Base-by-base conservation (phyloP, 2,113 vertebrate genomes). In the Oreochromis tanganicae region DNA sequence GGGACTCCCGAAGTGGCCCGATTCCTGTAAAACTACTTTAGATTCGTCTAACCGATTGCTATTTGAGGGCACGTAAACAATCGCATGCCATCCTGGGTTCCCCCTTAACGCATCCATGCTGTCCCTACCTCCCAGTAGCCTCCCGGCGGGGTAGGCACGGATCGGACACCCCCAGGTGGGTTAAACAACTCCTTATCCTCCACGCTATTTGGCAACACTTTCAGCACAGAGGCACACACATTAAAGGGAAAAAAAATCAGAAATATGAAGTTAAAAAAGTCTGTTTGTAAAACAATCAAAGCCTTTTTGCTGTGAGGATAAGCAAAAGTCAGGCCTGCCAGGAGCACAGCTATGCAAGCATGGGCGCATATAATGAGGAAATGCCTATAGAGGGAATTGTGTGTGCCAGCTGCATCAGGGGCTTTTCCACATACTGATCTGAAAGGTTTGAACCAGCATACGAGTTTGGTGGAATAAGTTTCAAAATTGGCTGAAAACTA, bases 311-410 rank as follows among this genome's bases (percentile, higher is more conserved):
- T 55, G 57, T 52, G 66, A 57, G 36, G 55, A 59, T 87, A 56
- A 83, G 54, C 86, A 63, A 19, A 38, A 27, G 82, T 55, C 59
- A 17, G 82, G 63, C 71, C 82, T 83, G 41, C 38, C 48, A 59
- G 83, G 7, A 82, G 86, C 84, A 79, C 56, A 80, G 82, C 43
- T 87, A 84, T 90, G 87, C 82, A 86, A 68, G 68, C 92, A 93
- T 36, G 81, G 86, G 59, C 84, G 86, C 84, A 91, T 55, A 80
- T 84, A 93, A 94, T 85, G 92, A 95, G 94, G 94, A 94, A 95
- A 94, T 95, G 88, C 87, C 85, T 86, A 82, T 55, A 88, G 82
- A 93, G 84, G 75, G 86, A 87, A 83, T 82, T 90, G 75, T 85
- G 80, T 83, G 83, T 88, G 89, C 82, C 88, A 93, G 81, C 92